Evolutionary conservation across 2,888 invertebrate genomes (phyloP).

Genomic region (Lampropteryx suffumata): DNA sequence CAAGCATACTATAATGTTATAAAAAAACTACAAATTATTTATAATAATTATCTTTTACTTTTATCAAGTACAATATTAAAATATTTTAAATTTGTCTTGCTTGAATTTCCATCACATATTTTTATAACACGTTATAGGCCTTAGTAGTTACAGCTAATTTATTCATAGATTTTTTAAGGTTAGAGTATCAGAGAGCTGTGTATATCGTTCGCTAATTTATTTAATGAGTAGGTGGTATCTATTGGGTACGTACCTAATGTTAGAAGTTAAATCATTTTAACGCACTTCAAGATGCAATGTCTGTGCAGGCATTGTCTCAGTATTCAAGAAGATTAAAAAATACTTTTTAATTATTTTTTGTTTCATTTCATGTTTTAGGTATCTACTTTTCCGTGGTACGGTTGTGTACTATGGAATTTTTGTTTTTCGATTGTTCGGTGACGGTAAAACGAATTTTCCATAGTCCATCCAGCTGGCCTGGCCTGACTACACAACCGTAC

Average conservation of each 20-base stretch:
- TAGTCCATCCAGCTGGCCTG: no score
- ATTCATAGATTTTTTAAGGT: slow-evolving; percentile 26
- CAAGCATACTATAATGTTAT: no score
- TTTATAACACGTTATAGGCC: slow-evolving; percentile 14
- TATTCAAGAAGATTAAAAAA: slow-evolving; percentile 66
- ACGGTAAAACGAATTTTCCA: no score
- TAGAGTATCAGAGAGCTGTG: slow-evolving; percentile 51
- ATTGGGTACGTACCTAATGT: slow-evolving; percentile 56
- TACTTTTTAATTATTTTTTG: slow-evolving; percentile 51
- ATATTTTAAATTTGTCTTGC: slow-evolving; percentile 5
- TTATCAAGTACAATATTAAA: slow-evolving; percentile 2
- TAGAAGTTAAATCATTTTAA: slow-evolving; percentile 47
- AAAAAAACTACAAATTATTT: no score
- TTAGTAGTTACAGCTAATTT: slow-evolving; percentile 28
- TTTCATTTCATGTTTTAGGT: slow-evolving; percentile 5
- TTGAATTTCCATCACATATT: slow-evolving; percentile 5
- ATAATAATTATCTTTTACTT: background rate
- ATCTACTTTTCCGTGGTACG: no score
- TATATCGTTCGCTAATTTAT: slow-evolving; percentile 73
- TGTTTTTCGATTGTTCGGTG: no score
- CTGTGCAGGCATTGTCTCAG: slow-evolving; percentile 55
- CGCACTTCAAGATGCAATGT: slow-evolving; percentile 46
- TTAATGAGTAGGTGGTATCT: slow-evolving; percentile 63
- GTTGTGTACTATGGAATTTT: no score
- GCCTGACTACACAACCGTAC: no score